Conservation (phyloP, 1,140 invertebrate genomes). For the Brachionus koreanus region DNA sequence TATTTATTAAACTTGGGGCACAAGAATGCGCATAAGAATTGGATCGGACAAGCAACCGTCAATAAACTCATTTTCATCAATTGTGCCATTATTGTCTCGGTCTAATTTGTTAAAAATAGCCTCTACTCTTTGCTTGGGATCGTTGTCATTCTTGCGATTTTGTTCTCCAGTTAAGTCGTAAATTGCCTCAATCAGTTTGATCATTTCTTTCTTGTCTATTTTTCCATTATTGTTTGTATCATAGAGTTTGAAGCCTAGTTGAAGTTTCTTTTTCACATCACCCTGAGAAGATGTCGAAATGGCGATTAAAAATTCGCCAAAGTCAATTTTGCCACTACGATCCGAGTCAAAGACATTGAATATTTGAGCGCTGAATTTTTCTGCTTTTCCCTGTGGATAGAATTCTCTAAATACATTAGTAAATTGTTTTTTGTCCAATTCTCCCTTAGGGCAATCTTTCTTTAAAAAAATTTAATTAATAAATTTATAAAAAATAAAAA, state of each 20-base stretch:
- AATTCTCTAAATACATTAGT: constrained; percentile 44
- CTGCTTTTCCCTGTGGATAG: constrained; percentile 16
- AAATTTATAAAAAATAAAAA: too few species aligned
- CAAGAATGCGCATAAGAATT: not conserved
- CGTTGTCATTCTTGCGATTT: constrained; percentile 35
- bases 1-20: constrained; percentile 2
- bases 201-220: constrained; percentile 44
- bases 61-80: constrained; percentile 42
- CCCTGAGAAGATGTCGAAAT: constrained; percentile 37
- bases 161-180: constrained; percentile 43
- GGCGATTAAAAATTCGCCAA: constrained; percentile 44
- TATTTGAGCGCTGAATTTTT: constrained; percentile 10
- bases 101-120: constrained; percentile 36
- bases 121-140: constrained; percentile 43
- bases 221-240: constrained; percentile 42
- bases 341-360: constrained; percentile 43
- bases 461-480: too few species aligned
- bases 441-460: constrained; percentile 42
- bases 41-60: constrained; percentile 20
- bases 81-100: constrained; percentile 31
- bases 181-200: constrained; percentile 34
- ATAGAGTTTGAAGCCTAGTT: constrained; percentile 36
- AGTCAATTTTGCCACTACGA: constrained; percentile 42
- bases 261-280: constrained; percentile 23
- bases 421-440: constrained; percentile 43